Evolutionary conservation across 2,113 vertebrate genomes (phyloP).

Genomic region (Silurus glanis): DNA sequence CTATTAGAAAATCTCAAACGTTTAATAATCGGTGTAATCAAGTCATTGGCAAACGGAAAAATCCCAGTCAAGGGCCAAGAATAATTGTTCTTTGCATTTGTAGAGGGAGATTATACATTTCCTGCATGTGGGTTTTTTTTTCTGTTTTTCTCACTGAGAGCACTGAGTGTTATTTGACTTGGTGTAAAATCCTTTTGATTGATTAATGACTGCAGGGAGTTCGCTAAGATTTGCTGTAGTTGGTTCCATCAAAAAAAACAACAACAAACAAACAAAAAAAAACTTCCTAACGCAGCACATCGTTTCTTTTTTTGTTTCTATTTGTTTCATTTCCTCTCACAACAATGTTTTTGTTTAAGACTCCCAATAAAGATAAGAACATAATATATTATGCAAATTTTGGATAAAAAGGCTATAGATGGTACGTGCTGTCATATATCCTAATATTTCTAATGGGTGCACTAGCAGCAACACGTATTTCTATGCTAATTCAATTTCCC

Average conservation of each 20-base stretch:
- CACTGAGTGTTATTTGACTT: background rate
- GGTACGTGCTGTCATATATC: background rate
- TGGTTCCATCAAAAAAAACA: background rate
- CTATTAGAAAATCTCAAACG: background rate
- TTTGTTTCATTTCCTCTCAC: background rate
- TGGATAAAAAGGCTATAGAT: background rate
- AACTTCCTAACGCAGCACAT: background rate
- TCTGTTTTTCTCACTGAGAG: background rate
- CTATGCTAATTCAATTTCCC: background rate
- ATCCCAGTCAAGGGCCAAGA: background rate
- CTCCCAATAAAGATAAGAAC: background rate
- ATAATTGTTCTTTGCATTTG: background rate
- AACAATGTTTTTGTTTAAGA: background rate
- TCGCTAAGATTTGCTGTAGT: background rate
- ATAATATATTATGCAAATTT: background rate
- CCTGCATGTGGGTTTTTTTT: background rate
- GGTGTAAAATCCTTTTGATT: background rate
- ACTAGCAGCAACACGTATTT: background rate
- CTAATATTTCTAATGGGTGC: background rate
- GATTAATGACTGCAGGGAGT: constrained; percentile 17
- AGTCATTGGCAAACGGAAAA: background rate
- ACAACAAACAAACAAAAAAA: background rate
- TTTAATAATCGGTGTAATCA: background rate
- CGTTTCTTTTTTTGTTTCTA: background rate
- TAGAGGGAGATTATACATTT: background rate